Base-by-base conservation (phyloP, 64 coral and sea anemone genomes). In the Cladopsammia gracilis region DNA sequence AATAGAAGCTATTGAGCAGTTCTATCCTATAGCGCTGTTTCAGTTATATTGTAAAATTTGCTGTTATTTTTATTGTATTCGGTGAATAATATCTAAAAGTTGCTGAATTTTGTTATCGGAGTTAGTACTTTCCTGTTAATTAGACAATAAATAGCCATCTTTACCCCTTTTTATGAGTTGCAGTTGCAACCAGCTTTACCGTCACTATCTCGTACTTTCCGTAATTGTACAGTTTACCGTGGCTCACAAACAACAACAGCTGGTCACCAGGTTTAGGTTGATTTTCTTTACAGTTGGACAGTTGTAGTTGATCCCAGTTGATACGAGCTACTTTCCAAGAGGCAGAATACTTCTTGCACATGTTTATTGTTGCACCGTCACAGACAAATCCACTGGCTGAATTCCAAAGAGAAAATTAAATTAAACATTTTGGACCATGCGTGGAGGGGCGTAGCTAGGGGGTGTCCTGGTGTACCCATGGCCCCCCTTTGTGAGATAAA, bases 221-320 rank as follows among this genome's bases (percentile, higher is more conserved):
- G 16, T 75, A 75, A 18, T 75, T 75, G 23, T 14, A 6, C 23
- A 75, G 43, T 48, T 48, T 75, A 48, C 42, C 71, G 5, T 16
- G 10, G 71, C 71, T 75, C 13, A 75, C 71, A 75, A 75, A 75
- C 45, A 75, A 43, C 34, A 75, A 75, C 14, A 75, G 45, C 34
- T 48, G 25, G 25, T 75, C 71, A 5, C 71, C 71, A 19, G 43
- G 6, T 48, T 75, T 9, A 9, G 45, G 34, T 34, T 34, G 71
- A 2, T 43, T 43, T 46, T 46, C 25, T 46, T 46, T 43, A 20
- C 71, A 75, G 13, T 46, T 16, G 18, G 25, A 75, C 71, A 75
- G 18, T 1, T 75, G 42, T 43, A 75, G 6, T 5, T 34, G 25
- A 43, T 75, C 71, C 34, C 15, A 6, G 18, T 11, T 48, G 13